Evolutionary conservation across 2,888 invertebrate genomes (phyloP).

Genomic region (Ochropleura leucogaster): DNA sequence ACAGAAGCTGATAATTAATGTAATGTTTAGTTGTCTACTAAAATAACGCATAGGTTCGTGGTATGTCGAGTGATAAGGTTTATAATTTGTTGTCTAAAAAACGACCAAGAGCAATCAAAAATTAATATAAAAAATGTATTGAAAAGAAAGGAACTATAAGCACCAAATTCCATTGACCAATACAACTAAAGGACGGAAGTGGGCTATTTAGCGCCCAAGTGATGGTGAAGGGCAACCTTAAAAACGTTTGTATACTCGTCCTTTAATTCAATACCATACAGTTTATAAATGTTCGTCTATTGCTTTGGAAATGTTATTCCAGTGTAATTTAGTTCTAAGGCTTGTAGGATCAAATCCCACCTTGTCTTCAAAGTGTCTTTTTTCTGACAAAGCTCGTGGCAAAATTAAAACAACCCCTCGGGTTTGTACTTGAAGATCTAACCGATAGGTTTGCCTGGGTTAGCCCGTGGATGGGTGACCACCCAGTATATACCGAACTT

Average conservation of each 20-base stretch:
- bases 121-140: neutral
- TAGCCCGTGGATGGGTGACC: too few relatives aligned
- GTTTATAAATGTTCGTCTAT: neutral
- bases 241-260: constrained; percentile 8
- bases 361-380: too few relatives aligned
- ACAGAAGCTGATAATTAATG: neutral
- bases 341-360: neutral
- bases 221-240: constrained; percentile 24
- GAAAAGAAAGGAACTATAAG: neutral
- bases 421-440: too few relatives aligned
- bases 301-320: neutral
- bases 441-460: too few relatives aligned
- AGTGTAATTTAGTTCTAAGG: neutral
- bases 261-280: constrained; percentile 25
- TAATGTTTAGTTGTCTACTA: neutral
- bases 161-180: constrained; percentile 6
- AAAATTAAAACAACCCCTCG: too few relatives aligned
- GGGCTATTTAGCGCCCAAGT: constrained; percentile 39
- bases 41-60: neutral
- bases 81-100: neutral
- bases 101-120: neutral
- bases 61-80: neutral
- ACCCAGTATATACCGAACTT: too few relatives aligned
- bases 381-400: too few relatives aligned
- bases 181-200: constrained; percentile 51